These are phyloP conservation scores for Ellobius talpinus DNA, from an alignment of 2,113 vertebrate species.

Conservation along the genomic window DNA sequence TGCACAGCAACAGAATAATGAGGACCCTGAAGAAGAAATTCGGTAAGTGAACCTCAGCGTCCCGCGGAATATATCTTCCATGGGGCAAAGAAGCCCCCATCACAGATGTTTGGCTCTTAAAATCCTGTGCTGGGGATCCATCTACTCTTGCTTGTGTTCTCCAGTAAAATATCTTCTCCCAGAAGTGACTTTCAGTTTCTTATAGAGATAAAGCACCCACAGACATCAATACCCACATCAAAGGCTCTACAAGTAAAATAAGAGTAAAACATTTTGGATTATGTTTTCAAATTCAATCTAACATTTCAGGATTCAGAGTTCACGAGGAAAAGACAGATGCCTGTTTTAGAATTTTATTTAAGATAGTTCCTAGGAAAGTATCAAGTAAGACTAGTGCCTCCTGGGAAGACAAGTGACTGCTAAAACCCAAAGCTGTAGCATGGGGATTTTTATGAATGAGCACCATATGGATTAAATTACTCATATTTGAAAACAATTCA, in stretches of 20 bases:
- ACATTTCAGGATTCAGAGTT: slow-evolving; percentile 57
- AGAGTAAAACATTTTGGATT: slow-evolving; percentile 38
- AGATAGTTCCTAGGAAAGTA: slow-evolving; percentile 65
- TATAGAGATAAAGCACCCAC: background rate
- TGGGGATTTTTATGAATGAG: slow-evolving; percentile 79
- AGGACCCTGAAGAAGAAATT: slow-evolving; percentile 55
- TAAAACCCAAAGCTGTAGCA: slow-evolving; percentile 68
- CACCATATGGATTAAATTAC: slow-evolving; percentile 79
- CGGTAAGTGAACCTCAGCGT: slow-evolving; percentile 44
- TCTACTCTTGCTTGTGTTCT: background rate
- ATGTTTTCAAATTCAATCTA: slow-evolving; percentile 41
- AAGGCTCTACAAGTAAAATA: slow-evolving; percentile 16
- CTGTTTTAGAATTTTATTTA: slow-evolving; percentile 64
- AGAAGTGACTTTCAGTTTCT: background rate
- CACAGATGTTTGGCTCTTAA: background rate
- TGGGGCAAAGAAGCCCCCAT: background rate
- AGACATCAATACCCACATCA: slow-evolving; percentile 10
- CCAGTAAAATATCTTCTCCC: background rate
- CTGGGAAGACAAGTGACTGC: slow-evolving; percentile 71
- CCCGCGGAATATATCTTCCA: background rate
- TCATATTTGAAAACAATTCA: slow-evolving; percentile 69
- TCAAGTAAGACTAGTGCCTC: slow-evolving; percentile 57
- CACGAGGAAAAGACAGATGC: slow-evolving; percentile 32
- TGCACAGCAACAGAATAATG: background rate
- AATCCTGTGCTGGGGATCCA: too few species aligned